Conservation (phyloP, 2,888 invertebrate species). For the Metopia argyrocephala region DNA sequence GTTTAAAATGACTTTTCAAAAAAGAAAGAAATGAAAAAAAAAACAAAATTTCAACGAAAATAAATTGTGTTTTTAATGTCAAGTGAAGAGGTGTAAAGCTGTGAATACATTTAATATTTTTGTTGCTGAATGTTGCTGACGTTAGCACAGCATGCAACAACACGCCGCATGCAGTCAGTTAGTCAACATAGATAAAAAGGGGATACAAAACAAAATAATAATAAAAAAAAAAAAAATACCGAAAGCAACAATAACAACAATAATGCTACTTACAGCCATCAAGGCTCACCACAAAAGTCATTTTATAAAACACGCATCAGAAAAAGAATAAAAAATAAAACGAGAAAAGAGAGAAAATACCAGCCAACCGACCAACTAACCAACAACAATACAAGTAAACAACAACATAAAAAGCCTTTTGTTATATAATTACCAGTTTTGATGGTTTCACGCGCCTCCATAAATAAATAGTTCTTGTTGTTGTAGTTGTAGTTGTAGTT, state of each 20-base stretch:
- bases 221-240: not conserved
- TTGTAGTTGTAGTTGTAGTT: too few relatives aligned
- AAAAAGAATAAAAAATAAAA: slow-evolving; percentile 1
- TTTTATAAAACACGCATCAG: slow-evolving; percentile 49
- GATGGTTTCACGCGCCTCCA: slow-evolving; percentile 46
- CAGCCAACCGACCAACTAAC: too few relatives aligned
- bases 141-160: slow-evolving; percentile 53
- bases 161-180: slow-evolving; percentile 35
- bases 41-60: not conserved
- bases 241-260: slow-evolving; percentile 17
- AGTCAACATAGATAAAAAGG: slow-evolving; percentile 31
- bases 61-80: too few relatives aligned
- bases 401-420: slow-evolving; percentile 33
- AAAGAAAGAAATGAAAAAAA: too few relatives aligned
- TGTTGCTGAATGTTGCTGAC: slow-evolving; percentile 38
- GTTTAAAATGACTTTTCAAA: too few relatives aligned
- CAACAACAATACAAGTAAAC: too few relatives aligned
- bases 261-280: slow-evolving; percentile 19
- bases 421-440: slow-evolving; percentile 55
- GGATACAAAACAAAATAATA: not conserved
- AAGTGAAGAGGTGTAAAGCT: not conserved
- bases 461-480: slow-evolving; percentile 9
- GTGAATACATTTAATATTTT: slow-evolving; percentile 29
- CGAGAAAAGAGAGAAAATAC: not conserved
- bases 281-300: slow-evolving; percentile 53